A percentile compares a stretch with the other conserved stretches of the same genome.
These are phyloP conservation scores for Neoarius graeffei DNA, from an alignment of 2,113 vertebrate species.

Conservation along the genomic window DNA sequence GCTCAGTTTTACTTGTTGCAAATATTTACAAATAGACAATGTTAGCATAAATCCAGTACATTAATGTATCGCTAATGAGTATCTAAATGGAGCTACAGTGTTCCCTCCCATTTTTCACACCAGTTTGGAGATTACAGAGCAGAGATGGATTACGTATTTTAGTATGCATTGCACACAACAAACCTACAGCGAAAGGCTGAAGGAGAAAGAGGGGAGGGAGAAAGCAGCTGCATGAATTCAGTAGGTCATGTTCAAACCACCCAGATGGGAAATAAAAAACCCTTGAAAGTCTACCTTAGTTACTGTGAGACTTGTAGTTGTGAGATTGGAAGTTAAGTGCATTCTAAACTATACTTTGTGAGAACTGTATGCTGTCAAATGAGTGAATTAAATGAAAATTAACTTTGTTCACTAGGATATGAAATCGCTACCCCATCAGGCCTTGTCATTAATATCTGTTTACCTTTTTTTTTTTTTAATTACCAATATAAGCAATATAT, in stretches of 20 bases:
- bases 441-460: not conserved
- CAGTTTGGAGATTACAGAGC: conserved; percentile 27
- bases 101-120: not conserved
- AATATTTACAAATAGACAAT: not conserved
- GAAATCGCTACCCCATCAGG: not conserved
- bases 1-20: not conserved
- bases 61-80: not conserved
- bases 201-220: not conserved
- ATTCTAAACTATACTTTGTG: not conserved
- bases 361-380: not conserved
- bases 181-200: conserved; percentile 36
- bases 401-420: not conserved
- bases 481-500: not conserved
- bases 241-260: conserved; percentile 22
- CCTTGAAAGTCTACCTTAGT: conserved; percentile 1
- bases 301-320: conserved; percentile 12
- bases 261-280: not conserved
- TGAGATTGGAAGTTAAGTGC: not conserved
- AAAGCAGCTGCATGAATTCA: conserved; percentile 32
- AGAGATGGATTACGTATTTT: conserved; percentile 16
- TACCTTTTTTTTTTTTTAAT: not conserved
- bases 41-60: not conserved
- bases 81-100: not conserved
- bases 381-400: not conserved
- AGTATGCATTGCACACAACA: conserved; percentile 40